These are phyloP conservation scores for Oryctolagus cuniculus DNA, from an alignment of 2,113 vertebrate genomes.

Conservation along the genomic window mOryCun1.1 NC_091438.1:87697001-87697500, in stretches of 20 bases:
- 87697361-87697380: background rate
- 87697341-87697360: background rate
- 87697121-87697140: slow-evolving; percentile 34
- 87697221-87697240: slow-evolving; percentile 73
- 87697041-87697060: background rate
- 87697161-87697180: slow-evolving; percentile 73
- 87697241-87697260: slow-evolving; percentile 67
- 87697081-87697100: background rate
- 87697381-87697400: background rate
- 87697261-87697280: slow-evolving; percentile 75
- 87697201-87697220: slow-evolving; percentile 72
- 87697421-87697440: background rate
- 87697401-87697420: background rate
- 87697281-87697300: slow-evolving; percentile 76
- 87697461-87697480: background rate
- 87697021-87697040: background rate
- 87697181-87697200: slow-evolving; percentile 61
- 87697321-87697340: background rate
- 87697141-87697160: slow-evolving; percentile 66
- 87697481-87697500: background rate
- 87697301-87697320: slow-evolving; percentile 58
- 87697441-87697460: background rate
- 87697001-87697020: background rate
- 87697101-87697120: background rate
- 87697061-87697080: background rate